A percentile compares a stretch with the other conserved stretches of the same genome.
These are phyloP conservation scores for Prietella phreatophila DNA, from an alignment of 2,113 vertebrate species.

Conservation along the genomic window DNA sequence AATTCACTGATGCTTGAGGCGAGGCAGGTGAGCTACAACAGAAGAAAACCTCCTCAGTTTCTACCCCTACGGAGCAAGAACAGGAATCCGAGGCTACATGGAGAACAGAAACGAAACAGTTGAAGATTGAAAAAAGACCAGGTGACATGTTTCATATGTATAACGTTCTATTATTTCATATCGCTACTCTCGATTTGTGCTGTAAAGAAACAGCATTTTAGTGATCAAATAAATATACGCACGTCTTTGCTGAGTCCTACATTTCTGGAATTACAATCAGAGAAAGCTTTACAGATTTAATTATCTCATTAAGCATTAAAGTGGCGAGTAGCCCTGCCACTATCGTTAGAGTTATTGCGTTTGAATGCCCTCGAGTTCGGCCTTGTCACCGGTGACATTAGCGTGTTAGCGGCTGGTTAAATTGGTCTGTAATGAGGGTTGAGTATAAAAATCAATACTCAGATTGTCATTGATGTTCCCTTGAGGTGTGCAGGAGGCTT, in stretches of 20 bases:
- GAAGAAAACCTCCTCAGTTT: background rate
- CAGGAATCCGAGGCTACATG: background rate
- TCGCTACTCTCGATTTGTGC: background rate
- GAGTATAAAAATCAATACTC: conserved; percentile 42
- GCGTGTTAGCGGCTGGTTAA: conserved; percentile 11
- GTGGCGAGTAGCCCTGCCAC: background rate
- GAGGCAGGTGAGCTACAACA: background rate
- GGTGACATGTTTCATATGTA: background rate
- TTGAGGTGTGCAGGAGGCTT: background rate
- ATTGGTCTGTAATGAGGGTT: conserved; percentile 37
- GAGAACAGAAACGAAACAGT: background rate
- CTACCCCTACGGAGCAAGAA: background rate
- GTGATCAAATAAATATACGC: background rate
- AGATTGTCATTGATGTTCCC: conserved; percentile 28
- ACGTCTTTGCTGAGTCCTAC: background rate
- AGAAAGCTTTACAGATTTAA: background rate
- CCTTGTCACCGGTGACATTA: conserved; percentile 40
- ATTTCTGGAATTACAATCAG: background rate
- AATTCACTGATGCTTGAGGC: background rate
- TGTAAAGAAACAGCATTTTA: background rate
- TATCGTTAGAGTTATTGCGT: conserved; percentile 1
- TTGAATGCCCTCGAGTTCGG: conserved; percentile 31
- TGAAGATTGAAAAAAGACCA: background rate
- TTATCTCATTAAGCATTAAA: background rate
- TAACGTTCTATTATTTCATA: background rate